A percentile compares a stretch with the other conserved stretches of the same genome.
These are phyloP conservation scores for Spea multiplicata DNA, from an alignment of 2,113 vertebrate species.

Conservation along the genomic window DNA sequence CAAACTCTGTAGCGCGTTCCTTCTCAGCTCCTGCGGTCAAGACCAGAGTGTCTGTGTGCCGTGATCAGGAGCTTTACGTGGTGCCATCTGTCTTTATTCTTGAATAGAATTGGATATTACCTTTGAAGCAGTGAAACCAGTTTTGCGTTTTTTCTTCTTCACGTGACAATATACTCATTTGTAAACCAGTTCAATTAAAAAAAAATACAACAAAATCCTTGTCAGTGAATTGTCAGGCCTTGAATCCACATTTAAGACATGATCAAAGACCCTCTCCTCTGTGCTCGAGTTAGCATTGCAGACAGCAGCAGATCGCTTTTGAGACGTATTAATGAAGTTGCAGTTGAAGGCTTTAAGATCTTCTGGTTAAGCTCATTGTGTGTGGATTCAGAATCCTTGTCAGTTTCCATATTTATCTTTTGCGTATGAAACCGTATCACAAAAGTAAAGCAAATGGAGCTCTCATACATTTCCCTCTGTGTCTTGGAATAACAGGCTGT, in stretches of 20 bases:
- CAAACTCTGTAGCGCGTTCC: too few species aligned
- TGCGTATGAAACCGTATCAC: not conserved
- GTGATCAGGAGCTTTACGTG: too few species aligned
- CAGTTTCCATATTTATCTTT: constrained; percentile 19
- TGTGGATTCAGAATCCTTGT: constrained; percentile 33
- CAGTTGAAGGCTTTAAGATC: constrained; percentile 22
- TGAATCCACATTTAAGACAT: constrained; percentile 38
- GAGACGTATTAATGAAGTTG: constrained; percentile 37
- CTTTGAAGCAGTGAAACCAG: too few species aligned
- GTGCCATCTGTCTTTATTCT: too few species aligned
- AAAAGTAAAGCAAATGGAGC: constrained; percentile 1
- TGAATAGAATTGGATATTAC: too few species aligned
- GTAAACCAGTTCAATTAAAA: constrained; percentile 10
- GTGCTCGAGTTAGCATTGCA: constrained; percentile 14
- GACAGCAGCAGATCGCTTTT: constrained; percentile 24
- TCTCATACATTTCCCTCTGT: not conserved
- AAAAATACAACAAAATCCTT: constrained; percentile 8
- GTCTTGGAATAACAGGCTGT: not conserved
- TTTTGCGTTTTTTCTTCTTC: too few species aligned
- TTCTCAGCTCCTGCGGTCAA: too few species aligned
- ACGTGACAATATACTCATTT: constrained; percentile 28
- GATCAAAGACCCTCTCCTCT: constrained; percentile 39
- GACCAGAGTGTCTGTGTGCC: too few species aligned
- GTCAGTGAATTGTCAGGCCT: constrained; percentile 40
- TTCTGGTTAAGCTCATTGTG: constrained; percentile 39